Conservation (phyloP, 2,888 invertebrate species). For the Chelonus formosanus region DNA sequence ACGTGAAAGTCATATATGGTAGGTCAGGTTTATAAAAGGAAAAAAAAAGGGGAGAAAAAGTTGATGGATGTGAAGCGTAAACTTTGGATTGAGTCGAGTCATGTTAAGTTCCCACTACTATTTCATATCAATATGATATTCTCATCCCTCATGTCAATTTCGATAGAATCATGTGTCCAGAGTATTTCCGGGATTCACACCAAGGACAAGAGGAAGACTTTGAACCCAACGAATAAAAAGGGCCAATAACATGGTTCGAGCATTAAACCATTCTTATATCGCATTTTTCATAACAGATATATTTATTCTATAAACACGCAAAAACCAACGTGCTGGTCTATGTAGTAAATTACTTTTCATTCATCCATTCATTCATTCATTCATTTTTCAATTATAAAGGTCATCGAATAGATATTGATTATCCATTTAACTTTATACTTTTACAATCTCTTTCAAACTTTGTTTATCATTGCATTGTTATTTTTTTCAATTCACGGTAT, state of each 20-base stretch:
- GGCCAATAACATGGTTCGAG: too few species aligned
- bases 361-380: neutral
- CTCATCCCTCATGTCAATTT: constrained; percentile 1
- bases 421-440: neutral
- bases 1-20: neutral
- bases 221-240: too few species aligned
- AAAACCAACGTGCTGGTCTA: too few species aligned
- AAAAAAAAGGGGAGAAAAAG: constrained; percentile 6
- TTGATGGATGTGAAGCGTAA: constrained; percentile 16
- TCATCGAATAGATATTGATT: constrained; percentile 20
- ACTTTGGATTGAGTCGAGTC: constrained; percentile 12
- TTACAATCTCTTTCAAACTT: constrained; percentile 1
- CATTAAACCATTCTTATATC: too few species aligned
- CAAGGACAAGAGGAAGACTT: too few species aligned
- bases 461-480: neutral
- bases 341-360: too few species aligned
- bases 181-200: too few species aligned
- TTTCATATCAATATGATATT: neutral
- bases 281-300: too few species aligned
- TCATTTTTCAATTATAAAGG: constrained; percentile 18
- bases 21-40: constrained; percentile 1
- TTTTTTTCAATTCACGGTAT: neutral
- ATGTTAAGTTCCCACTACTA: neutral
- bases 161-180: too few species aligned
- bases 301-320: too few species aligned